Percentiles rank a stretch among this genome's conserved stretches.
Conservation (phyloP, 2,113 vertebrate genomes). For the Platycercus adscitus region DNA sequence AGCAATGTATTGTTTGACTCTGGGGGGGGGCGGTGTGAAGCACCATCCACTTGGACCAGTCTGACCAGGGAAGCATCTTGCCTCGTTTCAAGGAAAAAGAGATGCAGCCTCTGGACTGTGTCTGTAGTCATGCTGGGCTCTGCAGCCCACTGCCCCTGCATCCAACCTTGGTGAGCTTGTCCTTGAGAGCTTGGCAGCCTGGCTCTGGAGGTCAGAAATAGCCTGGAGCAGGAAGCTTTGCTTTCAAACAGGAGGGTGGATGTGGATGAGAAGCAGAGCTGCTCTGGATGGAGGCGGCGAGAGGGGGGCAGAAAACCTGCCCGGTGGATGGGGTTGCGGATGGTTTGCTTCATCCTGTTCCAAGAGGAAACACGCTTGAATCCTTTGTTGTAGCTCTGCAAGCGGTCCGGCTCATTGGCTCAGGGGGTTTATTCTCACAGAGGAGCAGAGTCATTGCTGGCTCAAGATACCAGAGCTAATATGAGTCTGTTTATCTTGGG, state of each 20-base stretch:
- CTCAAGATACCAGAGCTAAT: neutral
- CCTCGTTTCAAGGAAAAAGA: neutral
- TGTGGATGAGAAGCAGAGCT: constrained; percentile 32
- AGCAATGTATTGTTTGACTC: neutral
- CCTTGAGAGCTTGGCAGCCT: neutral
- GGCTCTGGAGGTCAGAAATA: constrained; percentile 24
- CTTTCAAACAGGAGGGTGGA: constrained; percentile 19
- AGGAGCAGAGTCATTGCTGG: neutral
- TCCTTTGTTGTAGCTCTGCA: constrained; percentile 26
- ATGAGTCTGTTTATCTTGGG: neutral
- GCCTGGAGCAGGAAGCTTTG: constrained; percentile 19
- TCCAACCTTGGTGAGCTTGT: neutral
- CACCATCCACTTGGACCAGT: fast-evolving
- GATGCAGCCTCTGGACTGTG: neutral
- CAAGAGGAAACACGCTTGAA: constrained; percentile 16
- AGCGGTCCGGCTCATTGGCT: neutral
- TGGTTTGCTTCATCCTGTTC: neutral
- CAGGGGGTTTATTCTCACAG: neutral
- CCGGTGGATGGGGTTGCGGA: neutral
- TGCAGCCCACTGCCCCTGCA: neutral
- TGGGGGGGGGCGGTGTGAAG: neutral
- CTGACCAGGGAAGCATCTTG: neutral
- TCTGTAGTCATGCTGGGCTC: fast-evolving
- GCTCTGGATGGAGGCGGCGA: neutral
- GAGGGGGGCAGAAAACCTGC: neutral